Conservation (phyloP, 2,888 invertebrate species). For the Ectemnius lituratus region DNA sequence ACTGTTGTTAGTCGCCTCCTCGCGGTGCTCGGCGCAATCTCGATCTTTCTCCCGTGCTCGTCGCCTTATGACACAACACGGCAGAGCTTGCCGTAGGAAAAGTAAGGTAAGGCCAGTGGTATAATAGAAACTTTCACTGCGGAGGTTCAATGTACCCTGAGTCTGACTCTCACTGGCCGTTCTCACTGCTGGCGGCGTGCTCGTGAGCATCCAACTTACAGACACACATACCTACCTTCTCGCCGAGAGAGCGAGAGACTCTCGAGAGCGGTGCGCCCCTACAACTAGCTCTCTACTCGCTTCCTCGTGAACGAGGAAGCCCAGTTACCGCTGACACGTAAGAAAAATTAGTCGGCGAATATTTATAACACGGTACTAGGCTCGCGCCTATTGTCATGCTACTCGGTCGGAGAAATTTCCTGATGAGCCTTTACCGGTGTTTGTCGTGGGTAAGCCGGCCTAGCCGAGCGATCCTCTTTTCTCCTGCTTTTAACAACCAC, state of each 20-base stretch:
- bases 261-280: not conserved
- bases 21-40: constrained; percentile 25
- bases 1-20: too few species aligned
- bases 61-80: constrained; percentile 73
- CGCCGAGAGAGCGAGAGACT: not conserved
- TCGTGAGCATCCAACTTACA: constrained; percentile 49
- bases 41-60: constrained; percentile 43
- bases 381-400: constrained; percentile 23
- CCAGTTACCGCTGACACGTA: constrained; percentile 11
- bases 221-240: constrained; percentile 17
- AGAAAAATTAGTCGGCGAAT: constrained; percentile 30
- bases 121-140: constrained; percentile 78
- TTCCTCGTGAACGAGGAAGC: constrained; percentile 13
- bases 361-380: constrained; percentile 29
- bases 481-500: constrained; percentile 6
- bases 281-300: constrained; percentile 15
- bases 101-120: constrained; percentile 78
- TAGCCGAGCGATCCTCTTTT: not conserved
- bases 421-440: not conserved
- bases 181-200: constrained; percentile 58
- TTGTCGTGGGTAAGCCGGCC: constrained; percentile 8
- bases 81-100: constrained; percentile 73
- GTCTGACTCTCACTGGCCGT: constrained; percentile 71
- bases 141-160: constrained; percentile 76
- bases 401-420: constrained; percentile 36